Conservation (phyloP, 2,797 vertebrate species). For the Eutrigla gurnardus region DNA sequence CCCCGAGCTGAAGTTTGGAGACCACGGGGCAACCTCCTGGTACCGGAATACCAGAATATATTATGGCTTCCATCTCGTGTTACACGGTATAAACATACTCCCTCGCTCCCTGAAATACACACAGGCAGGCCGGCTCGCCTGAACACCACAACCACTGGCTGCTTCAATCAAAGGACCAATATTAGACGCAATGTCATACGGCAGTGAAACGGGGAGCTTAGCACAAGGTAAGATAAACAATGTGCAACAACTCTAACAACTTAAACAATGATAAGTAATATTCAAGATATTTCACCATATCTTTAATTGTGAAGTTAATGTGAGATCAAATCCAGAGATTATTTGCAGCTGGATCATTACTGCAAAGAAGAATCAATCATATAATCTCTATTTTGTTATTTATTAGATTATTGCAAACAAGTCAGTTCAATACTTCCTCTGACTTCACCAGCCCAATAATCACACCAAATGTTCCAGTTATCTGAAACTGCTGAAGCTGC, state of each 20-base stretch:
- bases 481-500: not conserved
- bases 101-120: conserved; percentile 72
- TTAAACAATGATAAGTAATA: not conserved
- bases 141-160: conserved; percentile 29
- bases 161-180: conserved; percentile 31
- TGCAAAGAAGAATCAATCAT: not conserved
- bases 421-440: not conserved
- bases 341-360: not conserved
- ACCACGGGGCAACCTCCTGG: conserved; percentile 50
- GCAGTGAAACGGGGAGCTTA: conserved; percentile 3
- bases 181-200: conserved; percentile 26
- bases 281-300: not conserved
- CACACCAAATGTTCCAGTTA: not conserved
- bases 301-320: not conserved
- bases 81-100: conserved; percentile 57
- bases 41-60: conserved; percentile 70
- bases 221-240: conserved; percentile 6
- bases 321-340: not conserved
- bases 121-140: conserved; percentile 25
- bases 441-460: not conserved
- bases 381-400: not conserved
- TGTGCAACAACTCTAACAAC: conserved; percentile 4
- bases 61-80: conserved; percentile 66
- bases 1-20: conserved; percentile 40
- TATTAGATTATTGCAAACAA: not conserved